Evolutionary conservation across 2,113 vertebrate species (phyloP).

Genomic region (Myrmophylax atrothorax): DNA sequence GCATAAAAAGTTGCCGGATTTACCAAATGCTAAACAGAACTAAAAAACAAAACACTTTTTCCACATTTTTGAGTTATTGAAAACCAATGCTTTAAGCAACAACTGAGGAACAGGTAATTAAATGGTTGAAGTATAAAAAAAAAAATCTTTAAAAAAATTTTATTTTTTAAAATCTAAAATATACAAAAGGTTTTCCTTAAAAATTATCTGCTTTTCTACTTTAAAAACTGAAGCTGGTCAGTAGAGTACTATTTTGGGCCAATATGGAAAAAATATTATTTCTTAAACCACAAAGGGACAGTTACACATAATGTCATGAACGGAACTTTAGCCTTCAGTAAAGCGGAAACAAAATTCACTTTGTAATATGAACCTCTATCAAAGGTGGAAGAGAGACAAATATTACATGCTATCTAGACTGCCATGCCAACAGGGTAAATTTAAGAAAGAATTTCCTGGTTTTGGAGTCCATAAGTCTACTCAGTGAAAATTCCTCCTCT

Average conservation of each 20-base stretch:
- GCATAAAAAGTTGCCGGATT: not conserved
- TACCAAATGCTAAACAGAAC: not conserved
- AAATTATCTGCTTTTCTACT: conserved; percentile 2
- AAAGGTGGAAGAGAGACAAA: conserved; percentile 29
- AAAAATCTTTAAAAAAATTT: not conserved
- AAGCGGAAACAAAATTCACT: conserved; percentile 34
- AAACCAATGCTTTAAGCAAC: not conserved
- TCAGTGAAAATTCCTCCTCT: not conserved
- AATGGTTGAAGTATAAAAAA: not conserved
- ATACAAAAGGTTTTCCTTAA: not conserved
- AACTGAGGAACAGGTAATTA: not conserved
- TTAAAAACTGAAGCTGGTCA: conserved; percentile 22
- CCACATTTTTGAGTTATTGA: not conserved
- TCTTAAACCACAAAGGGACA: conserved; percentile 47
- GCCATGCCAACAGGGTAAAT: not conserved
- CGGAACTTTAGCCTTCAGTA: not conserved
- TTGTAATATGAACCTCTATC: conserved; percentile 25
- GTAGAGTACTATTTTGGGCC: not conserved
- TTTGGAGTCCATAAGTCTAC: not conserved
- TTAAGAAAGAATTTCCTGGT: conserved; percentile 38
- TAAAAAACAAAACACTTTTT: not conserved
- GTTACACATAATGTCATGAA: conserved; percentile 28
- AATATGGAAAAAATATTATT: conserved; percentile 47
- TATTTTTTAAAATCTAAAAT: not conserved
- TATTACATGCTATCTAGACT: conserved; percentile 12